phyloP scores from a whole-genome alignment of 2,888 invertebrate genomes.

The Philopedon plagiatum region DNA sequence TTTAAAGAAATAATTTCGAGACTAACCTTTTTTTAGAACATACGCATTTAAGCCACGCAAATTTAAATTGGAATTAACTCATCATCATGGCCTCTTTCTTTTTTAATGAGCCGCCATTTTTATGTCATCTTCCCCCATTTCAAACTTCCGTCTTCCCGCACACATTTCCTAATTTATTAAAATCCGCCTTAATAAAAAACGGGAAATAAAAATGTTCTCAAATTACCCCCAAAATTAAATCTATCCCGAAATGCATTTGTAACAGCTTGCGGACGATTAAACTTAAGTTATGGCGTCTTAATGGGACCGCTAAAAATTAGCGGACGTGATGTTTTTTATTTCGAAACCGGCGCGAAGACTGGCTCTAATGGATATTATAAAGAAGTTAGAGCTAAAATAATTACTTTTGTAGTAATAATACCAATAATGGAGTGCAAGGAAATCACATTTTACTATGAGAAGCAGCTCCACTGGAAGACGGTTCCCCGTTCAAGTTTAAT shows the following conservation, averaged over 20 bases:
- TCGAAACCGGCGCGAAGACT: slow-evolving; percentile 12
- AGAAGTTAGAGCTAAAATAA: slow-evolving; percentile 21
- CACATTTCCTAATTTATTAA: slow-evolving; percentile 24
- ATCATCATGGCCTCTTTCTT: too few relatives aligned
- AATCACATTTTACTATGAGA: too few relatives aligned
- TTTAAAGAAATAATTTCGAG: too few relatives aligned
- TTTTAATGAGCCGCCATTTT: too few relatives aligned
- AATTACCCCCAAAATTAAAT: slow-evolving; percentile 32
- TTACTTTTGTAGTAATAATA: neutral
- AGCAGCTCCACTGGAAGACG: too few relatives aligned
- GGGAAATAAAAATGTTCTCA: slow-evolving; percentile 29
- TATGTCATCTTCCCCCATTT: too few relatives aligned
- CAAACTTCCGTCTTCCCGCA: neutral
- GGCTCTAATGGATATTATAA: slow-evolving; percentile 31
- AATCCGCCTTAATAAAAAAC: slow-evolving; percentile 11
- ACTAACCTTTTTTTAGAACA: too few relatives aligned
- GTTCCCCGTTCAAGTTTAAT: too few relatives aligned
- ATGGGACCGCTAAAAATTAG: slow-evolving; percentile 40
- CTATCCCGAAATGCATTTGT: slow-evolving; percentile 31
- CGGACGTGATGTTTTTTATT: slow-evolving; percentile 31
- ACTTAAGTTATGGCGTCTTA: slow-evolving; percentile 42
- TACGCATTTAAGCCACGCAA: too few relatives aligned
- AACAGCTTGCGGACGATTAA: slow-evolving; percentile 45
- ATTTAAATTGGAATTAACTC: too few relatives aligned
- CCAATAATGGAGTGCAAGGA: neutral